Percentiles rank a stretch among this genome's conserved stretches.
Conservation (phyloP, 1,140 invertebrate species). For the Parasteatoda tepidariorum region DNA sequence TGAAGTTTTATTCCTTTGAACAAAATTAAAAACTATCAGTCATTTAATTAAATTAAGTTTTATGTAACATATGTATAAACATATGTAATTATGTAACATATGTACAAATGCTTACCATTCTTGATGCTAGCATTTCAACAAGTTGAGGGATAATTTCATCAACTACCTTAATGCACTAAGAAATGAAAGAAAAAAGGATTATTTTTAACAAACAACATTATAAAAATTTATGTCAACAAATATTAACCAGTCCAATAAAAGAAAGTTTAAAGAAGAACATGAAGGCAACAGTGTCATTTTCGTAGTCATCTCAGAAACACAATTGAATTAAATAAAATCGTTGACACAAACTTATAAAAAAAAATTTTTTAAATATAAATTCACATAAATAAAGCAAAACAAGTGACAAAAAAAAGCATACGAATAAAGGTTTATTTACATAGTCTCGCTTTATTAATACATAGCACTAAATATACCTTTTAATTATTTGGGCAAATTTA, state of each 20-base stretch:
- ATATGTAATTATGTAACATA: neutral
- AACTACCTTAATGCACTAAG: conserved; percentile 78
- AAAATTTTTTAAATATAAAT: too few species aligned
- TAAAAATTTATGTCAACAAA: neutral
- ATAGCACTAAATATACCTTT: too few species aligned
- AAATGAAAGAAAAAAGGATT: neutral
- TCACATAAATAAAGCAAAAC: too few species aligned
- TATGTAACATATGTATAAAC: neutral
- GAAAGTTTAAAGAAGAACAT: neutral
- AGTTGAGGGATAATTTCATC: conserved; percentile 90
- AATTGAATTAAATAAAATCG: too few species aligned
- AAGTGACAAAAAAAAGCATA: too few species aligned
- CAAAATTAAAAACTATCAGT: too few species aligned
- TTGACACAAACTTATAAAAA: too few species aligned
- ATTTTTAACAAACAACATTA: neutral
- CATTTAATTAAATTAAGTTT: neutral
- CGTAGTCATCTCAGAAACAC: neutral
- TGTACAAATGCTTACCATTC: conserved; percentile 73
- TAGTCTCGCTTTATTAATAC: too few species aligned
- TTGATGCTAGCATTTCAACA: conserved; percentile 84
- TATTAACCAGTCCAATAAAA: neutral
- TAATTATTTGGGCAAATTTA: too few species aligned
- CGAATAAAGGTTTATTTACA: too few species aligned
- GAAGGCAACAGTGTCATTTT: neutral
- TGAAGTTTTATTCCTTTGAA: too few species aligned